Evolutionary conservation across 2,888 invertebrate species (phyloP).

Genomic region (Eupithecia insigniata): DNA sequence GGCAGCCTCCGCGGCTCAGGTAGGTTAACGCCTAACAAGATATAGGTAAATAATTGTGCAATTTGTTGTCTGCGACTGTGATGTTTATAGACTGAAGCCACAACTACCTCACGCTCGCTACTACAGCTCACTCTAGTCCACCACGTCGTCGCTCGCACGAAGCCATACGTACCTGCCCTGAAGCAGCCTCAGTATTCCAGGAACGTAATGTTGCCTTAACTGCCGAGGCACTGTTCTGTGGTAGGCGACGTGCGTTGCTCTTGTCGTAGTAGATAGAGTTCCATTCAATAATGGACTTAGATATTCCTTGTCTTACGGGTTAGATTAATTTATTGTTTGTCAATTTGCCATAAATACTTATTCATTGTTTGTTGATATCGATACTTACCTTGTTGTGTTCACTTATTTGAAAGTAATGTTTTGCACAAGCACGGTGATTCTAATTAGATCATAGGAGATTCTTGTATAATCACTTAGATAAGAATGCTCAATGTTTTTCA

Average conservation of each 20-base stretch:
- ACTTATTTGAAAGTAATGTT: slow-evolving; percentile 65
- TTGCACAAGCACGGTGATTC: slow-evolving; percentile 78
- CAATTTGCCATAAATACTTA: slow-evolving; percentile 73
- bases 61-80: slow-evolving; percentile 86
- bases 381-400: slow-evolving; percentile 70
- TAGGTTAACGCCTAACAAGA: slow-evolving; percentile 70
- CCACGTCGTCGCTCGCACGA: slow-evolving; percentile 74
- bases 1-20: slow-evolving; percentile 59
- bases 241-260: slow-evolving; percentile 63
- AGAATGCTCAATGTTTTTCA: slow-evolving; percentile 78
- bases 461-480: slow-evolving; percentile 65
- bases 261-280: slow-evolving; percentile 68
- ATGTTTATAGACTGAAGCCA: slow-evolving; percentile 87
- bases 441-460: slow-evolving; percentile 63
- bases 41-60: slow-evolving; percentile 69
- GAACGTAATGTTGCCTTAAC: neutral
- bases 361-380: slow-evolving; percentile 70
- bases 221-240: neutral
- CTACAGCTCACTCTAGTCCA: slow-evolving; percentile 80
- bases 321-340: slow-evolving; percentile 68
- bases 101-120: slow-evolving; percentile 82
- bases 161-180: slow-evolving; percentile 46
- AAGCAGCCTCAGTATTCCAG: neutral
- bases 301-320: slow-evolving; percentile 70
- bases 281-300: slow-evolving; percentile 53